These are phyloP conservation scores for Melanostigma gelatinosum DNA, from an alignment of 2,113 vertebrate species.

Conservation along the genomic window DNA sequence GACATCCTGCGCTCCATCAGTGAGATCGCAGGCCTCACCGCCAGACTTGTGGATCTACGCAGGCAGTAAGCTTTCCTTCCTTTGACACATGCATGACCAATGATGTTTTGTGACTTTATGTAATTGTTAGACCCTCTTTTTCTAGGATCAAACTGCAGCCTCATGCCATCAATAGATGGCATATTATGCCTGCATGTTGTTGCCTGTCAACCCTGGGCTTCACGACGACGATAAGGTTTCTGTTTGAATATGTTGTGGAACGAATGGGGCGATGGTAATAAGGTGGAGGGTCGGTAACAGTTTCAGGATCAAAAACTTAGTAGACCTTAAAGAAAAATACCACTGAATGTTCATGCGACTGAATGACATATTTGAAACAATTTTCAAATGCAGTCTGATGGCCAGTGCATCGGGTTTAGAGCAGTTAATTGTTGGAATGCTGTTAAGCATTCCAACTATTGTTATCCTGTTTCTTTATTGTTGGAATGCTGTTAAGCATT, in stretches of 20 bases:
- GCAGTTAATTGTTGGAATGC: too few species aligned
- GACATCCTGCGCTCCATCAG: conserved; percentile 95
- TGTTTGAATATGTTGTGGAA: conserved; percentile 32
- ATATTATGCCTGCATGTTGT: conserved; percentile 65
- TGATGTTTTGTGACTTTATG: neutral
- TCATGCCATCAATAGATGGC: conserved; percentile 58
- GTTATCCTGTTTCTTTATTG: too few species aligned
- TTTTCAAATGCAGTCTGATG: neutral
- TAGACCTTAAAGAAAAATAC: conserved; percentile 47
- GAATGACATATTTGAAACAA: neutral
- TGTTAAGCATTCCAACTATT: too few species aligned
- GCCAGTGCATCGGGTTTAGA: neutral
- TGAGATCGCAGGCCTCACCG: conserved; percentile 93
- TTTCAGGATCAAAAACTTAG: neutral
- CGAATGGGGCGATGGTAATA: neutral
- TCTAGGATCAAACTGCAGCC: conserved; percentile 64
- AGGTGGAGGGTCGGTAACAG: conserved; percentile 3
- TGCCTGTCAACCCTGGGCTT: conserved; percentile 60
- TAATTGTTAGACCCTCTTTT: conserved; percentile 66
- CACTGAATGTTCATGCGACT: conserved; percentile 22
- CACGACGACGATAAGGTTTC: conserved; percentile 68
- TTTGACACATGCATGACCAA: conserved; percentile 1
- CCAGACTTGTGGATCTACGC: conserved; percentile 90
- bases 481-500: too few species aligned
- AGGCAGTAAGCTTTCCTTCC: conserved; percentile 84